Evolutionary conservation across 1,140 invertebrate species (phyloP).

Genomic region (Eubasilissa regina): DNA sequence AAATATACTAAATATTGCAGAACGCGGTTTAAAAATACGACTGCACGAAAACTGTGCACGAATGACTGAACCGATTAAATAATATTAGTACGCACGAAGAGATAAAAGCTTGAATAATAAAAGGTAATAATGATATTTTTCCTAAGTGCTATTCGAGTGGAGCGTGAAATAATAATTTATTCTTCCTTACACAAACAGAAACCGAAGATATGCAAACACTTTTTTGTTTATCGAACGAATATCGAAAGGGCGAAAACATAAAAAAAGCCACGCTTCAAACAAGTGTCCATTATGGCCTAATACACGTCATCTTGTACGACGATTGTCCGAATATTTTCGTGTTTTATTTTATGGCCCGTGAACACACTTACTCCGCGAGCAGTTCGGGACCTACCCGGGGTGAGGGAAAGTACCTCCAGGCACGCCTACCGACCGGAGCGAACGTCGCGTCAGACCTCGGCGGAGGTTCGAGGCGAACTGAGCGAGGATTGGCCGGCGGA

Average conservation of each 20-base stretch:
- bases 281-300: conserved; percentile 25
- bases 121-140: neutral
- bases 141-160: neutral
- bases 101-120: neutral
- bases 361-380: neutral
- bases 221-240: conserved; percentile 26
- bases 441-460: neutral
- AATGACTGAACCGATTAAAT: neutral
- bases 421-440: conserved; percentile 2
- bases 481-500: conserved; percentile 14
- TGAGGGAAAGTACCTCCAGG: neutral
- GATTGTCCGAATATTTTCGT: conserved; percentile 28
- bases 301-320: conserved; percentile 15
- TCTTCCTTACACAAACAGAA: conserved; percentile 29
- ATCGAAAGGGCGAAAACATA: conserved; percentile 9
- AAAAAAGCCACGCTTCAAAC: conserved; percentile 2
- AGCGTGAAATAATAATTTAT: neutral
- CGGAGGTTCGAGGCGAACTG: conserved; percentile 13
- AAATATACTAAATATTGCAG: too few species aligned
- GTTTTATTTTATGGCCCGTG: neutral
- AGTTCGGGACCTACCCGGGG: neutral
- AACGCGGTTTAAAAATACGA: too few species aligned
- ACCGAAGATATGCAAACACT: conserved; percentile 15
- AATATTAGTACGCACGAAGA: neutral
- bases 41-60: too few species aligned